Percentiles rank a stretch among this genome's conserved stretches.
These are phyloP conservation scores for Enteromius mattozi DNA, from an alignment of 2,797 vertebrate species.

Conservation along the genomic window DNA sequence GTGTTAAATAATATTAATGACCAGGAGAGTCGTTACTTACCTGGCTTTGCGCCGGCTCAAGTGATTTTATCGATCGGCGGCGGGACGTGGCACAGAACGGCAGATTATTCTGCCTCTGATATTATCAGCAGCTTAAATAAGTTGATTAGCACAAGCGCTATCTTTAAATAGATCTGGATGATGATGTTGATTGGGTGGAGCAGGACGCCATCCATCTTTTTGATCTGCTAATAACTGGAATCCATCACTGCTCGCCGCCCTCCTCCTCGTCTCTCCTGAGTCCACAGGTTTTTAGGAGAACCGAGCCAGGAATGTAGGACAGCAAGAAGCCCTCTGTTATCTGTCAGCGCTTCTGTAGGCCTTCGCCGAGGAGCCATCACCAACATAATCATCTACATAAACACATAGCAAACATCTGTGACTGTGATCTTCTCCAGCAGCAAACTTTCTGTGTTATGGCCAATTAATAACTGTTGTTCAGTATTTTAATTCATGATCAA, in stretches of 20 bases:
- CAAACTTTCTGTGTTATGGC: not conserved
- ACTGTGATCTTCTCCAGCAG: not conserved
- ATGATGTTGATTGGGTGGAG: constrained; percentile 98
- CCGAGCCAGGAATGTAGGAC: constrained; percentile 69
- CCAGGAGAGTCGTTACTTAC: constrained; percentile 91
- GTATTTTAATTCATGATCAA: too few species aligned
- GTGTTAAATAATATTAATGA: constrained; percentile 99
- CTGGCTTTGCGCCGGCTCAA: constrained; percentile 87
- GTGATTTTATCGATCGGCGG: constrained; percentile 95
- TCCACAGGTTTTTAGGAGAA: constrained; percentile 74
- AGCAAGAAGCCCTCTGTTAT: constrained; percentile 45
- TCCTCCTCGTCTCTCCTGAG: constrained; percentile 59
- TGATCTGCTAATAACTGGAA: constrained; percentile 99
- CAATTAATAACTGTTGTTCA: not conserved
- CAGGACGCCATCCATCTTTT: constrained; percentile 95
- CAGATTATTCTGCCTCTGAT: constrained; percentile 92
- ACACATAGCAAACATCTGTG: not conserved
- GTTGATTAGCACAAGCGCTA: constrained; percentile 93
- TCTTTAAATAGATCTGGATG: constrained; percentile 99
- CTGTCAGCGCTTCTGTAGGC: not conserved
- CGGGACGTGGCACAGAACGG: constrained; percentile 80
- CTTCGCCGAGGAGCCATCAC: not conserved
- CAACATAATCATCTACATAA: not conserved
- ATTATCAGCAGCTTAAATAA: constrained; percentile 97
- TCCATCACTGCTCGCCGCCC: constrained; percentile 90